phyloP scores from a whole-genome alignment of 2,113 vertebrate species.

The Heterochromis multidens region DNA sequence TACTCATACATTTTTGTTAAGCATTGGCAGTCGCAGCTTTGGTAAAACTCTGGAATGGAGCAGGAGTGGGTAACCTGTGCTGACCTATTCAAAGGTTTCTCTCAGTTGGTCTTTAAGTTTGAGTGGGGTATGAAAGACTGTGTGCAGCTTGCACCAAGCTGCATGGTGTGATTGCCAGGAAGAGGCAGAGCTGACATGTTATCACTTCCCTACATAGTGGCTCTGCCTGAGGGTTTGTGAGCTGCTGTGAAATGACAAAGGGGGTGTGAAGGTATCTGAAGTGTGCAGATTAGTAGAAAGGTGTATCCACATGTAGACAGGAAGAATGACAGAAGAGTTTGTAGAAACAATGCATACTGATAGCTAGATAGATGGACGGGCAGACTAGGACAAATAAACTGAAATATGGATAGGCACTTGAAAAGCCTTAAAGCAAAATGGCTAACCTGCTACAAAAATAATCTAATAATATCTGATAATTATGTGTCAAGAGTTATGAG shows the following conservation, averaged over 20 bases:
- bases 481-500: not conserved
- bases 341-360: not conserved
- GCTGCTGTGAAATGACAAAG: slow-evolving; percentile 34
- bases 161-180: slow-evolving; percentile 35
- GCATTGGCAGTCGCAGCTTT: not conserved
- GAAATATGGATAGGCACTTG: not conserved
- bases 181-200: slow-evolving; percentile 48
- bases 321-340: slow-evolving; percentile 22
- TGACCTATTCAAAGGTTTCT: not conserved
- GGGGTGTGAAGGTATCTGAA: slow-evolving; percentile 19
- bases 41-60: not conserved
- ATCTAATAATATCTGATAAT: not conserved
- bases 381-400: not conserved
- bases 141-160: not conserved
- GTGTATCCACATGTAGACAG: slow-evolving; percentile 11
- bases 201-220: slow-evolving; percentile 44
- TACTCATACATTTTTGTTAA: not conserved
- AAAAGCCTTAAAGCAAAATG: not conserved
- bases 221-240: slow-evolving; percentile 47
- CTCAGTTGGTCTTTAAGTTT: not conserved
- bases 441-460: not conserved
- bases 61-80: not conserved
- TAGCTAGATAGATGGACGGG: not conserved
- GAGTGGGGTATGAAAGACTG: not conserved
- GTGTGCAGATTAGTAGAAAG: slow-evolving; percentile 36